These are phyloP conservation scores for Macrotis lagotis DNA, from an alignment of 2,113 vertebrate genomes.

Conservation along the genomic window DNA sequence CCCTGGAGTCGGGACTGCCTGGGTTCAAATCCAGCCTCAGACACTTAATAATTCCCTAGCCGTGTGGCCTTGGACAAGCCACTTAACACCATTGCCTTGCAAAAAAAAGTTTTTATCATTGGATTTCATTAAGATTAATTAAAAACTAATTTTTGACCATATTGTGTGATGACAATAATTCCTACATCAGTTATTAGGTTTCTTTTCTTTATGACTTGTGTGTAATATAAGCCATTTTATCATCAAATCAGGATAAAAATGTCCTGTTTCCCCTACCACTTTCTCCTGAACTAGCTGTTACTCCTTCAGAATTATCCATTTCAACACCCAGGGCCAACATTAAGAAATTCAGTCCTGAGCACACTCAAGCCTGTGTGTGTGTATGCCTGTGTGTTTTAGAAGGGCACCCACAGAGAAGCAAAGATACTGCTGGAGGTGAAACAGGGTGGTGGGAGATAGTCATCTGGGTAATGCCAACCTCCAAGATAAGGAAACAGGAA, in stretches of 20 bases:
- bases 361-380: not conserved
- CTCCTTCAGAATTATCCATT: not conserved
- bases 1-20: too few species aligned
- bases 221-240: not conserved
- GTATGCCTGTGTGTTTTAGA: too few species aligned
- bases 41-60: too few species aligned
- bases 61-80: too few species aligned
- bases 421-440: not conserved
- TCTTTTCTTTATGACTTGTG: not conserved
- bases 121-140: not conserved
- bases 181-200: not conserved
- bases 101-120: too few species aligned
- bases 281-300: not conserved
- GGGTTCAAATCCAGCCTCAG: too few species aligned
- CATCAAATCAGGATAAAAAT: not conserved
- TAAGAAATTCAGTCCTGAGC: not conserved
- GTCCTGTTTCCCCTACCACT: not conserved
- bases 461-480: not conserved
- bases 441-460: not conserved
- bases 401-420: not conserved
- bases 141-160: not conserved
- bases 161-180: not conserved
- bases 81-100: too few species aligned
- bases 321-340: not conserved
- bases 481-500: not conserved